Conservation (phyloP, 2,797 vertebrate species). For the Buceros bicornis region DNA sequence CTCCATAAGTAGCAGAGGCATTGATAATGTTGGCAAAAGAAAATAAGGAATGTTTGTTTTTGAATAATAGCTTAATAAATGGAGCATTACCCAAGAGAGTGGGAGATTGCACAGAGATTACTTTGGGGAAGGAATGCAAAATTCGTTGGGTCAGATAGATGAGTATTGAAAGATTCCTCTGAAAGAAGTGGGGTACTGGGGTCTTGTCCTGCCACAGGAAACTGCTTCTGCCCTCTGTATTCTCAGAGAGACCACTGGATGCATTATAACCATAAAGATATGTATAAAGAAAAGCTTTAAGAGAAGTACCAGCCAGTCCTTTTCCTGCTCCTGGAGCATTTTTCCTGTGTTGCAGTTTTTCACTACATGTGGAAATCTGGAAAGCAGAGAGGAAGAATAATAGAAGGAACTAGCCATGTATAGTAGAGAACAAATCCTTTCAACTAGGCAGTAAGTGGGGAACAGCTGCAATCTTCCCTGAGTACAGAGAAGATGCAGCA, state of each 20-base stretch:
- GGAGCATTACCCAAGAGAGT: background rate
- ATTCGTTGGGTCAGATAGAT: background rate
- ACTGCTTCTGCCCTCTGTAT: background rate
- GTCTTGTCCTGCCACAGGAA: background rate
- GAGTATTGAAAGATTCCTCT: background rate
- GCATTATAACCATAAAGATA: background rate
- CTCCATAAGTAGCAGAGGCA: background rate
- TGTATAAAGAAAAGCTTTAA: background rate
- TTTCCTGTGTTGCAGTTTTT: background rate
- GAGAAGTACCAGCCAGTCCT: background rate
- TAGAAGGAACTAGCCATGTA: background rate
- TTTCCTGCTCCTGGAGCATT: background rate
- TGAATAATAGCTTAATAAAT: background rate
- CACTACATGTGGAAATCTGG: background rate
- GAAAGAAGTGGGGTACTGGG: background rate
- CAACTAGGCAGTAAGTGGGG: background rate
- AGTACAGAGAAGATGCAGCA: background rate
- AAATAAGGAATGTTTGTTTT: background rate
- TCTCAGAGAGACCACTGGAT: background rate
- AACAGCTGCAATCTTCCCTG: background rate
- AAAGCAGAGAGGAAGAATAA: background rate
- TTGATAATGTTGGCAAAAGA: background rate
- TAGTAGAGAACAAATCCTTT: background rate
- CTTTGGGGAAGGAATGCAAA: background rate
- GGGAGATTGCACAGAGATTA: background rate